These are phyloP conservation scores for Hestina assimilis DNA, from an alignment of 1,140 invertebrate genomes.

Conservation along the genomic window DNA sequence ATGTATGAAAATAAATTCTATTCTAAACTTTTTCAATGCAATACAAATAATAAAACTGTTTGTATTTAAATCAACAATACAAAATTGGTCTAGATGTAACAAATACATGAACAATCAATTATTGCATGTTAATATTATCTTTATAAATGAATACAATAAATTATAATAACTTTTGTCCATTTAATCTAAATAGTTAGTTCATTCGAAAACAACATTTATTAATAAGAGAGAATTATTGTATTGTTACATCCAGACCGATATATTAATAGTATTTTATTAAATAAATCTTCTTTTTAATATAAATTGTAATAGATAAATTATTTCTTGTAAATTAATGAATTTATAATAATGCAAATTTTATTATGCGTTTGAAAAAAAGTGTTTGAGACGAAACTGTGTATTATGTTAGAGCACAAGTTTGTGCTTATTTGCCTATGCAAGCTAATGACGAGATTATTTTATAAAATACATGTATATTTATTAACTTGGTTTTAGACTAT, in stretches of 20 bases:
- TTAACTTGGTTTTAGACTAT: no score
- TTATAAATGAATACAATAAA: background rate
- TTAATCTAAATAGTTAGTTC: background rate
- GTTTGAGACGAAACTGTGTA: background rate
- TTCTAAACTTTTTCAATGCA: background rate
- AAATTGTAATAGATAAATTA: constrained; percentile 6
- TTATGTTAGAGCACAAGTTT: no score
- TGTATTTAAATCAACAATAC: background rate
- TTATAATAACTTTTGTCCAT: background rate
- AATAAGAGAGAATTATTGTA: background rate
- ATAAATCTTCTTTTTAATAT: background rate
- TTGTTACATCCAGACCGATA: constrained; percentile 1
- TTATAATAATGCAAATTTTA: constrained; percentile 14
- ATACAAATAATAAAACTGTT: background rate
- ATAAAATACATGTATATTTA: no score
- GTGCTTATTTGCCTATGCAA: no score
- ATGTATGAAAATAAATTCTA: background rate
- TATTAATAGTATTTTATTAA: background rate
- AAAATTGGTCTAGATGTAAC: background rate
- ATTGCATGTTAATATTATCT: background rate
- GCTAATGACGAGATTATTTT: no score
- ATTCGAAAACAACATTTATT: background rate
- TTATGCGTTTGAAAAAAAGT: background rate
- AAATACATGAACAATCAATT: background rate
- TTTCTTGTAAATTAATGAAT: constrained; percentile 10